Evolutionary conservation across 2,113 vertebrate species (phyloP).

Genomic region (Thamnaconus septentrionalis): DNA sequence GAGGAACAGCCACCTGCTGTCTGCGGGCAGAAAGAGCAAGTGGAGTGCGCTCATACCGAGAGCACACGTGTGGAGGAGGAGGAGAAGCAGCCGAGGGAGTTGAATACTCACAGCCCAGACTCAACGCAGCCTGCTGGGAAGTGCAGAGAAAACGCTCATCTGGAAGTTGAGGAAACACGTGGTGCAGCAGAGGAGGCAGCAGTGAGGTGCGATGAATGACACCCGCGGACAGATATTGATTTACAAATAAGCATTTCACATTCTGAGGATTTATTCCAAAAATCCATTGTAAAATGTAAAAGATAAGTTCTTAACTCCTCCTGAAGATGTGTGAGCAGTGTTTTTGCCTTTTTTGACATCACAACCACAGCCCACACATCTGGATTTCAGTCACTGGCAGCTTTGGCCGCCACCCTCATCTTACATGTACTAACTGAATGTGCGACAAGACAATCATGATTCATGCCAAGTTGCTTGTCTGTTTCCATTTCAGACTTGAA

Average conservation of each 20-base stretch:
- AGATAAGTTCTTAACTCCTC: neutral
- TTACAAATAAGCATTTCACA: too few relatives aligned
- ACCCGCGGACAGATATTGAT: neutral
- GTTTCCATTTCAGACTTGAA: constrained; percentile 35
- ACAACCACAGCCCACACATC: neutral
- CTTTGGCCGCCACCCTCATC: neutral
- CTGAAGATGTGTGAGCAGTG: neutral
- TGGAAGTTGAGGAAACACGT: constrained; percentile 29
- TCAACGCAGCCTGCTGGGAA: constrained; percentile 17
- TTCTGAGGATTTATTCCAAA: neutral
- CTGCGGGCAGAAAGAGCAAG: constrained; percentile 19
- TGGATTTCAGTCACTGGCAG: neutral
- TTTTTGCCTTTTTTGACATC: neutral
- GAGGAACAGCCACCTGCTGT: constrained; percentile 23
- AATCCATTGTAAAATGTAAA: neutral
- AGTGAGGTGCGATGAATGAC: neutral
- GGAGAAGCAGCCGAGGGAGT: constrained; percentile 27
- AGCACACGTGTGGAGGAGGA: constrained; percentile 48
- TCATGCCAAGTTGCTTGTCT: constrained; percentile 6
- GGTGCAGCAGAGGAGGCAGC: constrained; percentile 36
- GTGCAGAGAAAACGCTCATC: constrained; percentile 15
- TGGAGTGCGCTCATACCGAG: neutral
- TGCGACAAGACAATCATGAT: neutral
- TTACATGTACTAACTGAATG: too few relatives aligned
- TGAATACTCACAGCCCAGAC: constrained; percentile 22